Conservation (phyloP, 2,113 vertebrate genomes). For the Peromyscus maniculatus region DNA sequence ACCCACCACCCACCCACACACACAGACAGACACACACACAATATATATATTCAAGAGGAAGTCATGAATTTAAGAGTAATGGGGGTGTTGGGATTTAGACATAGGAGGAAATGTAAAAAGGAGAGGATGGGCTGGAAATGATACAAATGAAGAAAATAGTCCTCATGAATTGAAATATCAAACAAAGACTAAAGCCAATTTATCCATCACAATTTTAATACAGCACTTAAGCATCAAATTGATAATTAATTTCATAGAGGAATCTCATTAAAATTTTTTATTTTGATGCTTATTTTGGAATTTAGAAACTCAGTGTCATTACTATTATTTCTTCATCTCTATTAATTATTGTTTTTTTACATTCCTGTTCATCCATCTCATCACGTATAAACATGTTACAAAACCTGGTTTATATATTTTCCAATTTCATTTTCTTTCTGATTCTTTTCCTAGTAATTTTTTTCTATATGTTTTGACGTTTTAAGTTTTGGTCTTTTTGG, state of each 20-base stretch:
- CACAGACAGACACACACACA: neutral
- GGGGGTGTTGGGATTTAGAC: fast-evolving
- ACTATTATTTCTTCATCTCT: neutral
- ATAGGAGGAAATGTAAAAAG: neutral
- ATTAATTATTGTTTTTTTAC: neutral
- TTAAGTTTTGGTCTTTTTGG: neutral
- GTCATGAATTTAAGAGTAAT: neutral
- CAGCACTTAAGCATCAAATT: neutral
- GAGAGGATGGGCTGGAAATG: neutral
- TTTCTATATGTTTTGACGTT: neutral
- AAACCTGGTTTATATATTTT: neutral
- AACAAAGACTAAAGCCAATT: neutral
- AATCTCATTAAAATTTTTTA: neutral
- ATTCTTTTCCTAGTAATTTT: neutral
- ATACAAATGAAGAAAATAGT: neutral
- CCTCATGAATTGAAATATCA: neutral
- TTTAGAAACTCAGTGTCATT: neutral
- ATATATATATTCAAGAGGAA: neutral
- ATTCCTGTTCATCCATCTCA: neutral
- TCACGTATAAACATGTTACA: neutral
- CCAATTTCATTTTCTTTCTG: neutral
- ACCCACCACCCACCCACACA: neutral
- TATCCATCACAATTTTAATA: neutral
- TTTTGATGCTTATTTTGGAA: neutral
- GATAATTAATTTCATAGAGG: neutral